phyloP scores from a whole-genome alignment of 1,140 invertebrate species.

The Galleria mellonella region DNA sequence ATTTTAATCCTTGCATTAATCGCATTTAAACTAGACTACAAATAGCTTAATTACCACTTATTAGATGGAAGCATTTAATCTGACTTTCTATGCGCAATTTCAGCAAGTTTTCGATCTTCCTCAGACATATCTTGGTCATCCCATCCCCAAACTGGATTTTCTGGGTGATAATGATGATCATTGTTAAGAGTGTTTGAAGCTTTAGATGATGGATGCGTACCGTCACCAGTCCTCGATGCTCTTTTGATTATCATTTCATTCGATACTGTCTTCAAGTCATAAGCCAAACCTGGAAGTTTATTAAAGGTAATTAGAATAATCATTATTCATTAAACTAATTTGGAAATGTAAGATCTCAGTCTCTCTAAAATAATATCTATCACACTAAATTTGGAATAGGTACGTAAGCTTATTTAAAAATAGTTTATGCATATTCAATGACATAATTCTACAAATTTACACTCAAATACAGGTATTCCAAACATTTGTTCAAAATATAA shows the following conservation, averaged over 20 bases:
- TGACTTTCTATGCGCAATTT: slow-evolving; percentile 47
- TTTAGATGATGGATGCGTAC: slow-evolving; percentile 73
- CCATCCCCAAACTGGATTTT: slow-evolving; percentile 72
- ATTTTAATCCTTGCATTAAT: too few relatives aligned
- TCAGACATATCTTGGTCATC: slow-evolving; percentile 66
- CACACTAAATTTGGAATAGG: too few relatives aligned
- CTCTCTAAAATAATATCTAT: too few relatives aligned
- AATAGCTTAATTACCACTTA: too few relatives aligned
- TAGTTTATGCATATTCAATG: too few relatives aligned
- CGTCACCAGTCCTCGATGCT: slow-evolving; percentile 80
- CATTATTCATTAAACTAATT: background rate
- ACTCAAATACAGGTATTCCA: too few relatives aligned
- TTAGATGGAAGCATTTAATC: slow-evolving; percentile 11
- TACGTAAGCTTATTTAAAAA: too few relatives aligned
- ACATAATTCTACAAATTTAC: too few relatives aligned
- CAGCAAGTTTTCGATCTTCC: slow-evolving; percentile 55
- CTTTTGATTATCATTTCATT: slow-evolving; percentile 78
- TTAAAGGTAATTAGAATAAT: background rate
- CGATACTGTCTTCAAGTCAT: slow-evolving; percentile 84
- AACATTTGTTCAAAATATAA: too few relatives aligned
- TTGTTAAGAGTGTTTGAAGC: slow-evolving; percentile 37
- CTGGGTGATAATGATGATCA: slow-evolving; percentile 53
- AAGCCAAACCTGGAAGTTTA: slow-evolving; percentile 77
- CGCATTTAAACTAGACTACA: too few relatives aligned
- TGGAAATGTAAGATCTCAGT: background rate